A percentile compares a stretch with the other conserved stretches of the same genome.
These are phyloP conservation scores for Calypte anna DNA, from an alignment of 2,113 vertebrate species.

Conservation along the genomic window DNA sequence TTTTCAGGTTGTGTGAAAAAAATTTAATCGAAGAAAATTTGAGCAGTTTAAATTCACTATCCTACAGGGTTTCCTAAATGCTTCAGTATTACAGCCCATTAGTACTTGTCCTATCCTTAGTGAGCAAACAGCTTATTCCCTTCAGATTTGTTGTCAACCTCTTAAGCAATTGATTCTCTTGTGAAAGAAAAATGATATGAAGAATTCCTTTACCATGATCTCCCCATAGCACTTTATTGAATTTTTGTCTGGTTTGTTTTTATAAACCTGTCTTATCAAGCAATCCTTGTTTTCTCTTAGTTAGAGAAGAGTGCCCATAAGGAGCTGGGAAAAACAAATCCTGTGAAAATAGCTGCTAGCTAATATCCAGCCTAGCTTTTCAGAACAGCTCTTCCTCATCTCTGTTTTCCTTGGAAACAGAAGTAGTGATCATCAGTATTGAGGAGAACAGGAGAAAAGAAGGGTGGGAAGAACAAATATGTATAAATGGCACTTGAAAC, in stretches of 20 bases:
- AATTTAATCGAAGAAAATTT: background rate
- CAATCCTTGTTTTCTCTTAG: background rate
- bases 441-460: background rate
- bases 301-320: background rate
- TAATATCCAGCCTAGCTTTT: background rate
- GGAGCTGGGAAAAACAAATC: background rate
- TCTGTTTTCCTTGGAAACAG: background rate
- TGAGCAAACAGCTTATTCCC: background rate
- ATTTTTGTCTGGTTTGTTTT: background rate
- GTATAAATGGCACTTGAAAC: background rate
- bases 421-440: background rate
- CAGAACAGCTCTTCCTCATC: background rate
- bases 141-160: background rate
- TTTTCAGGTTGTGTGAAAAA: no score
- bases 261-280: background rate
- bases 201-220: background rate
- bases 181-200: background rate
- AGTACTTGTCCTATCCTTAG: background rate
- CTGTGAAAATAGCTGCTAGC: background rate
- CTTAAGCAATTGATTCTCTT: background rate
- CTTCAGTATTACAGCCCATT: background rate
- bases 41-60: background rate
- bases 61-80: rapidly evolving
- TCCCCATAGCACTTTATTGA: background rate
- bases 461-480: background rate